Percentiles rank a stretch among this genome's conserved stretches.
phyloP scores from a whole-genome alignment of 2,888 invertebrate species.

The Synergus laeviventris region DNA sequence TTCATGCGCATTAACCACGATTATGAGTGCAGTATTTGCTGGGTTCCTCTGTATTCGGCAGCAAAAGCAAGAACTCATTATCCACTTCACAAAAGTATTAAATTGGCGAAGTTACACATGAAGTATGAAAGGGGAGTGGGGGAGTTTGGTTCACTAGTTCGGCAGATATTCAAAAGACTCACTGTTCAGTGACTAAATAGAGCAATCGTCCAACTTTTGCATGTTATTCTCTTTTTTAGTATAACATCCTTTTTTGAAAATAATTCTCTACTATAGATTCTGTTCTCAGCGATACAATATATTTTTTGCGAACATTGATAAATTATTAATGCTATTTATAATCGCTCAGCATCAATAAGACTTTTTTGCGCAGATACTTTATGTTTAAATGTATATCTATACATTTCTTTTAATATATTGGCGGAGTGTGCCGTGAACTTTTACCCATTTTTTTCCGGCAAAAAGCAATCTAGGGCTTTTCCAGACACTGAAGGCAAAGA shows the following conservation, averaged over 20 bases:
- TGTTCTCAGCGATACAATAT: too few species aligned
- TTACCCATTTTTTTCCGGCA: background rate
- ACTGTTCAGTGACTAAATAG: background rate
- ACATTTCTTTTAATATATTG: background rate
- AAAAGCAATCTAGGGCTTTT: constrained; percentile 10
- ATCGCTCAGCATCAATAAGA: background rate
- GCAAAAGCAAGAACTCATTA: constrained; percentile 47
- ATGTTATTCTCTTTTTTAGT: background rate
- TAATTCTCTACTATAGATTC: background rate
- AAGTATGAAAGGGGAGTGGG: background rate
- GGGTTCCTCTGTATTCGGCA: constrained; percentile 36
- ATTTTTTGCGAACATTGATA: background rate
- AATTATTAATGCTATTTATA: background rate
- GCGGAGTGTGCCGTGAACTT: background rate
- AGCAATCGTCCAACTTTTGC: background rate
- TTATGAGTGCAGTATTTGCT: constrained; percentile 32
- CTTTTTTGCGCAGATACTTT: background rate
- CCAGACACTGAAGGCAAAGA: constrained; percentile 19
- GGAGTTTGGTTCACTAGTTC: background rate
- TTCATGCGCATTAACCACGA: constrained; percentile 41
- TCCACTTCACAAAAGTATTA: constrained; percentile 44
- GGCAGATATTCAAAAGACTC: constrained; percentile 1
- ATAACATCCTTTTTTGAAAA: background rate
- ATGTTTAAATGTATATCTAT: background rate
- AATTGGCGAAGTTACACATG: constrained; percentile 44